Evolutionary conservation across 30 jellyfish, hydroid and myxozoan genomes (phyloP).

Genomic region (Cassiopea andromeda): DNA sequence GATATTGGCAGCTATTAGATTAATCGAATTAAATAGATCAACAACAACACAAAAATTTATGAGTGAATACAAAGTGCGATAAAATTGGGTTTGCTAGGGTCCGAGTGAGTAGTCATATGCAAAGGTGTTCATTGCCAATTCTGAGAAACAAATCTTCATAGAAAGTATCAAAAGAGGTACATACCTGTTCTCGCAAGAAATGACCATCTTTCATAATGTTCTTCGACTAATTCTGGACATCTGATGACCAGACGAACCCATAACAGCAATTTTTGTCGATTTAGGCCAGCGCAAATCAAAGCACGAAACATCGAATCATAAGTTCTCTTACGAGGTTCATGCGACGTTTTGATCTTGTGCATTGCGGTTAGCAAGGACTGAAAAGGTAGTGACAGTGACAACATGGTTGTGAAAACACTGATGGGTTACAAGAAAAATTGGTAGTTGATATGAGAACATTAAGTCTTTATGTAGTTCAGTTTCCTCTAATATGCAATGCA

Average conservation of each 20-base stretch:
- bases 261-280: constrained; percentile 84
- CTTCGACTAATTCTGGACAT: constrained; percentile 93
- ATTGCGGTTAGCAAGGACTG: constrained; percentile 91
- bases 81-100: too few species aligned
- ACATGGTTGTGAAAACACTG: too few species aligned
- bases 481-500: neutral
- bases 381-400: too few species aligned
- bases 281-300: constrained; percentile 90
- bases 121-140: too few species aligned
- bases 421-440: neutral
- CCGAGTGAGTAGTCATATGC: too few species aligned
- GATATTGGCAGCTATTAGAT: too few species aligned
- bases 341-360: constrained; percentile 93
- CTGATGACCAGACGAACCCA: constrained; percentile 94
- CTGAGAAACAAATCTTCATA: neutral
- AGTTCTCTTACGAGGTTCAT: constrained; percentile 96
- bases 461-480: neutral
- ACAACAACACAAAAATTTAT: too few species aligned
- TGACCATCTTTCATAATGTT: constrained; percentile 95
- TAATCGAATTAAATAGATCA: too few species aligned
- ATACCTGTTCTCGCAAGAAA: constrained; percentile 94
- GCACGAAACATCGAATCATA: constrained; percentile 98
- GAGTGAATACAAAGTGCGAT: too few species aligned
- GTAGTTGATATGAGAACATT: neutral
- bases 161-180: neutral